phyloP scores from a whole-genome alignment of 2,888 invertebrate genomes.

The Himalopsyche tibetana region DNA sequence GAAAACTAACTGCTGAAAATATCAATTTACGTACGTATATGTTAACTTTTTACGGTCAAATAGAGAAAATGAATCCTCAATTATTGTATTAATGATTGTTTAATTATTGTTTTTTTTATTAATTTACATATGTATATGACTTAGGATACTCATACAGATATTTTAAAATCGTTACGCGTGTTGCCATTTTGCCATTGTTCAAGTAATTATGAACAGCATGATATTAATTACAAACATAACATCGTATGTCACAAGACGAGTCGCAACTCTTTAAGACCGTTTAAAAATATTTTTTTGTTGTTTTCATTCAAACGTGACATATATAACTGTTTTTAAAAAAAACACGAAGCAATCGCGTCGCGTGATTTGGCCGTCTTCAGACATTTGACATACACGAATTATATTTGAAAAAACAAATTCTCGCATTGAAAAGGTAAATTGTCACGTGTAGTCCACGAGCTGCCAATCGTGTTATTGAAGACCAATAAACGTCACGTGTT shows the following conservation, averaged over 20 bases:
- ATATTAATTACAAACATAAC: slow-evolving; percentile 26
- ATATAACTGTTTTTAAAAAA: not conserved
- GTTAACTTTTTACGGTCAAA: too few relatives aligned
- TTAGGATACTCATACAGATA: too few relatives aligned
- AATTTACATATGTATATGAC: too few relatives aligned
- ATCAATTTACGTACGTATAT: too few relatives aligned
- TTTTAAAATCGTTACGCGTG: too few relatives aligned
- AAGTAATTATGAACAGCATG: not conserved
- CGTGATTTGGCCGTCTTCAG: not conserved
- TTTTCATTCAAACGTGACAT: slow-evolving; percentile 19
- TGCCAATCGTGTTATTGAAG: not conserved
- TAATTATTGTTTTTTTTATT: too few relatives aligned
- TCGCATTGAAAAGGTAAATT: not conserved
- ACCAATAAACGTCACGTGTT: not conserved
- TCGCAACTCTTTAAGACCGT: not conserved
- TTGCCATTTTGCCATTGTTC: too few relatives aligned
- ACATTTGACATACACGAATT: not conserved
- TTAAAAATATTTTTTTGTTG: not conserved
- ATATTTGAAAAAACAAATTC: not conserved
- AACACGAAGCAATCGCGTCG: slow-evolving; percentile 4
- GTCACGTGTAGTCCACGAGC: not conserved
- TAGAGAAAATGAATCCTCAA: too few relatives aligned
- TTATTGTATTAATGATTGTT: too few relatives aligned
- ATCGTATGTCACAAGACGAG: not conserved
- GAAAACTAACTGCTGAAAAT: too few relatives aligned